Evolutionary conservation across 2,797 vertebrate species (phyloP), one percentile per base, ranked within the genome.

Genomic region (Avahi laniger): DNA sequence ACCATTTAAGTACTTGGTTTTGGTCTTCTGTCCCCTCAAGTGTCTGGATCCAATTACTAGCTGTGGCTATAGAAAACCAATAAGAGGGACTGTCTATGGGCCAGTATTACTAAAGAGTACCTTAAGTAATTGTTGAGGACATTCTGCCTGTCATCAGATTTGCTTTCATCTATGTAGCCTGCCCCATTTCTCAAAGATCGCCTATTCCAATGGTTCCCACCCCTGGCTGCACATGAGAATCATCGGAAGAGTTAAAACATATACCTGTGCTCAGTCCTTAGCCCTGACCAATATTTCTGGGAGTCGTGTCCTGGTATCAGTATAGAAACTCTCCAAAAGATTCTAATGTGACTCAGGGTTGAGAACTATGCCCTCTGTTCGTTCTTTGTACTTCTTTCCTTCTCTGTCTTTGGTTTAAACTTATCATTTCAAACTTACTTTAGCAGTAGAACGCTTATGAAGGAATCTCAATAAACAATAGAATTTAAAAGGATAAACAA

Each of bases 41-140:
- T 88, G 89, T 88, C 81, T 92, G 63, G 75, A 87, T 96, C 80
- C 72, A 94, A 94, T 97, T 97, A 93, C 75, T 81, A 82, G 52
- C 83, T 54, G 35, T 69, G 72, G 48, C 10, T 89, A 79, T n/a
- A 80, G 73, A 93, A 90, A 52, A 46, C 26, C 38, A 63, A 11
- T 52, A 84, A 89, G 18, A 54, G 28, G 9, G 26, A 38, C 67
- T 81, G 15, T 73, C 59, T 35, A 4, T 8, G 8, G 18, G n/a
- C 14, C 52, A 80, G 30, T 46, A 54, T 46, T 89, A 82, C 46
- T 72, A 67, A 65, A 69, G 30, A 76, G 30, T 26, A 52, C 63
- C 3, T 43, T 69, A 69, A 70, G n/a, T 43, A 73, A 75, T 35
- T 43, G 24, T 18, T 73, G 18, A 26, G 70, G 35, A 85, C 28